Evolutionary conservation across 1,140 invertebrate species (phyloP).

Genomic region (Temnothorax curvispinosus): DNA sequence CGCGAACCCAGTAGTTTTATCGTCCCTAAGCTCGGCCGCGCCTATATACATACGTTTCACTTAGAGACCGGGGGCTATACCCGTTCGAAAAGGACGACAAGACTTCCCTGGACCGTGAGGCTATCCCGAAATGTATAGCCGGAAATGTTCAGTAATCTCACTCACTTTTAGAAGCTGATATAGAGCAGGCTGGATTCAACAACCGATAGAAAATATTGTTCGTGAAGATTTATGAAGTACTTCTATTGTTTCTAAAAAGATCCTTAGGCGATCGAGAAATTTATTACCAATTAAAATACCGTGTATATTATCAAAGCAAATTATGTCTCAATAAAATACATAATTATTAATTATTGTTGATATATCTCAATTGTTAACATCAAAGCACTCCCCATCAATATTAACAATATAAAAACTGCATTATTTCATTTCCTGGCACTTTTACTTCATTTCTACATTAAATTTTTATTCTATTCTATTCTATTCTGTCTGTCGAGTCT

Average conservation of each 20-base stretch:
- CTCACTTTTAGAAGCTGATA: not conserved
- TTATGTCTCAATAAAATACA: not conserved
- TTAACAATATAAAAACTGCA: not conserved
- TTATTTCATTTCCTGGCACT: not conserved
- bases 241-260: not conserved
- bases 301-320: not conserved
- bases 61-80: slow-evolving; percentile 49
- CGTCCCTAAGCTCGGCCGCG: slow-evolving; percentile 53
- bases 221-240: not conserved
- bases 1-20: slow-evolving; percentile 59
- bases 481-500: not conserved
- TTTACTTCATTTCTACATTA: not conserved
- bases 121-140: slow-evolving; percentile 34
- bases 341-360: not conserved
- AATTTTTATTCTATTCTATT: not conserved
- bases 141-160: slow-evolving; percentile 21
- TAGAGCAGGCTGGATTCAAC: not conserved
- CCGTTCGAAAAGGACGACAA: slow-evolving; percentile 61
- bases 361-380: not conserved
- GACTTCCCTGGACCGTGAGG: slow-evolving; percentile 15
- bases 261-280: not conserved
- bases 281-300: not conserved
- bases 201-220: not conserved
- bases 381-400: not conserved
- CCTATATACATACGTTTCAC: slow-evolving; percentile 62